Conservation (phyloP, 2,888 invertebrate genomes). For the Caradrina clavipalpis region DNA sequence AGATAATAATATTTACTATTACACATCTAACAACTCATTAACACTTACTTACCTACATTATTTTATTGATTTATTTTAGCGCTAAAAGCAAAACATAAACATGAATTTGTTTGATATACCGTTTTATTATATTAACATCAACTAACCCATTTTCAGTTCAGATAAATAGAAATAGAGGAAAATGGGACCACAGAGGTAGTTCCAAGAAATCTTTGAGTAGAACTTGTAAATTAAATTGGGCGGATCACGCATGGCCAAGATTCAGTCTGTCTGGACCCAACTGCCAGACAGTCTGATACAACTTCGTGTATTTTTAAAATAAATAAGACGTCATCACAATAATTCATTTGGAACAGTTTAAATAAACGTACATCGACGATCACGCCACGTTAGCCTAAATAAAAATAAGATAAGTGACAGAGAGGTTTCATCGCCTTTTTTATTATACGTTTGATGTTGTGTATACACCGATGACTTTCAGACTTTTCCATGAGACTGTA, state of each 20-base stretch:
- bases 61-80: conserved; percentile 2
- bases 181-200: conserved; percentile 37
- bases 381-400: conserved; percentile 52
- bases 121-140: conserved; percentile 19
- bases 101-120: conserved; percentile 24
- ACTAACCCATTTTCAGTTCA: conserved; percentile 6
- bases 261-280: conserved; percentile 48
- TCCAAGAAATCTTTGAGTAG: conserved; percentile 58
- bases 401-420: conserved; percentile 57
- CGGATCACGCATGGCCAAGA: conserved; percentile 60
- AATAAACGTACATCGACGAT: conserved; percentile 51
- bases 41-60: background rate
- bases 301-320: conserved; percentile 66
- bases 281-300: conserved; percentile 75
- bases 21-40: background rate
- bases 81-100: conserved; percentile 6
- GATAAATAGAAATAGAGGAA: conserved; percentile 20
- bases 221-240: conserved; percentile 55
- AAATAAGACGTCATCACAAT: conserved; percentile 72
- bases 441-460: conserved; percentile 46
- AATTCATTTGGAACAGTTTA: conserved; percentile 46
- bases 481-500: conserved; percentile 35
- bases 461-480: conserved; percentile 34
- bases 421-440: conserved; percentile 42
- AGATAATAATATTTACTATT: background rate